Evolutionary conservation across 2,888 invertebrate species (phyloP), one percentile per base, ranked within the genome.

Genomic region (Imbricaverruca yamaguchii): DNA sequence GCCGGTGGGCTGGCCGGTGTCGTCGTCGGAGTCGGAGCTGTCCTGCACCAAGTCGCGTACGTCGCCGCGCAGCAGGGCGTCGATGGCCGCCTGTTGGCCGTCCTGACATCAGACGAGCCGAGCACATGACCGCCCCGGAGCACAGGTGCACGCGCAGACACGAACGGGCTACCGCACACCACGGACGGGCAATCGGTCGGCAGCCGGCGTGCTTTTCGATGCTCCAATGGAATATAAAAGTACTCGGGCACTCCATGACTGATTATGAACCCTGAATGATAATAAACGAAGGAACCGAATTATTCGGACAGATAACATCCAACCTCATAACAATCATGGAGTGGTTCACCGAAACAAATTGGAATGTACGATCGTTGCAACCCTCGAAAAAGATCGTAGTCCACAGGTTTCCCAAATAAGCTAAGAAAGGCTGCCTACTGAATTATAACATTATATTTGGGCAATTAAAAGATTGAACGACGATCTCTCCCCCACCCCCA

Each of bases 21-120:
- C 55, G 21, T 53, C 53, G 53, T 74, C 74, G 2, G 55, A 74
- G 55, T 21, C 74, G 74, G 55, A 55, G 55, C 74, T 74, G 55
- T 55, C 55, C 18, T 74, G 53, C 74, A 21, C 21, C 21, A 21
- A 0, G 53, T 74, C 53, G 9, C 55, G 74, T 2, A 74, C 74
- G 74, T 74, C 74, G 9, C 74, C 74, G 10, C 74, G 74, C 21
- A 74, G 74, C 55, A 74, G 74, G 21, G 55, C 74, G 9, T 74
- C 55, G 53, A 74, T 12, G 1, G 74, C 74, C 53, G 74, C 74
- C 74, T 74, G 55, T 7, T 9, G 39, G 18, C 0, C 23, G 12
- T 6, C 6, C 10, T 23, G 23, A 11, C 65, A 11, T 12, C 65
- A 65, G 18, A 15, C 8, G 18, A 18, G 10, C 63, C 10, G 23